These are phyloP conservation scores for Pagrus major DNA, from an alignment of 2,113 vertebrate genomes.

Conservation along the genomic window DNA sequence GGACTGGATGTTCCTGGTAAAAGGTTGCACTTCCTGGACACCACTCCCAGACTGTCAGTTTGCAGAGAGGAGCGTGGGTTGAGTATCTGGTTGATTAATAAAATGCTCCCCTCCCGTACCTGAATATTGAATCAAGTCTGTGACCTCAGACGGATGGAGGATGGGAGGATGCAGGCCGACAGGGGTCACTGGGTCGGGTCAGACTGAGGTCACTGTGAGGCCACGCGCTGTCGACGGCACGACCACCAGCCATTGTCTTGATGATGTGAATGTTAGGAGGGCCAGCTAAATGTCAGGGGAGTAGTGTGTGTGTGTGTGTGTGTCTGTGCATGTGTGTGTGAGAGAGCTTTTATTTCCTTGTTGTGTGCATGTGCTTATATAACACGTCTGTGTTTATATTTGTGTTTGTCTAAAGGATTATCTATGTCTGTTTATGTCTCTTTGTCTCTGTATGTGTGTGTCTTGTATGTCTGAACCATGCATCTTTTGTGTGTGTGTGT, in stretches of 20 bases:
- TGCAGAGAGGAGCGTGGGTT: background rate
- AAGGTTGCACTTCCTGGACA: constrained; percentile 60
- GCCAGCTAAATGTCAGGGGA: background rate
- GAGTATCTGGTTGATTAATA: constrained; percentile 22
- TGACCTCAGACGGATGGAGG: constrained; percentile 27
- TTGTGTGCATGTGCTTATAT: background rate
- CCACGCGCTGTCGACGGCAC: background rate
- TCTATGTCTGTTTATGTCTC: constrained; percentile 3
- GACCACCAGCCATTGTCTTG: constrained; percentile 20
- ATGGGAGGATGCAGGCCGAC: constrained; percentile 23
- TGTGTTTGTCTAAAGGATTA: constrained; percentile 8
- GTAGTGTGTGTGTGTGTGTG: background rate
- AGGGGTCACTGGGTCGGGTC: constrained; percentile 62
- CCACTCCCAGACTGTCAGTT: constrained; percentile 12
- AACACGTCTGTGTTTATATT: background rate
- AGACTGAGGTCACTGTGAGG: constrained; percentile 30
- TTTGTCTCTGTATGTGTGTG: constrained; percentile 20
- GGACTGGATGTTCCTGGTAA: constrained; percentile 45
- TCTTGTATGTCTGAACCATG: constrained; percentile 11
- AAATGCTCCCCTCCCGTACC: background rate
- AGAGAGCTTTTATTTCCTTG: background rate
- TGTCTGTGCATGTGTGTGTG: background rate
- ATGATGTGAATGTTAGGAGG: constrained; percentile 7
- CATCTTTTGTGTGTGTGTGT: background rate
- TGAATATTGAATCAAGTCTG: constrained; percentile 33